Evolutionary conservation across 2,888 invertebrate genomes (phyloP), one percentile per base, ranked within the genome.

Genomic region (Lycia hirtaria): DNA sequence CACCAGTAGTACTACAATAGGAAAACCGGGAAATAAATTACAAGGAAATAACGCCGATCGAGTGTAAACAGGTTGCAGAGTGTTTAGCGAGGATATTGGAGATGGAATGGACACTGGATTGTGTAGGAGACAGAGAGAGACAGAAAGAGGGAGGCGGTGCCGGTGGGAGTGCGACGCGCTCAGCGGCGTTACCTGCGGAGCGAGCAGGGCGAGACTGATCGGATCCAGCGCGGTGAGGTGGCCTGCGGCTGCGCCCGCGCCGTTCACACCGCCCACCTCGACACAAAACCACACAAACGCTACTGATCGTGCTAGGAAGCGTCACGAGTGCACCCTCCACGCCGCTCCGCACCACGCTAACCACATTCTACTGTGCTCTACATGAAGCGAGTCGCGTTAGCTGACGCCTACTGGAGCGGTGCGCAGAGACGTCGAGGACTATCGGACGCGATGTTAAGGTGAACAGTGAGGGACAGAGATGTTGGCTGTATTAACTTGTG

Each of bases 231-330:
- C 93, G 81, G 93, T 83, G 87, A 92, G 92, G 85, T 93, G 93
- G 81, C 92, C 84, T 79, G 92, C 88, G 71, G 92, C 92, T 76
- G 92, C 92, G 75, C 89, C 89, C 80, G 92, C 85, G 81, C 90
- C 90, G 88, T 90, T 88, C 89, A 93, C 83, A 88, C 93, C 93
- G 83, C 93, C 93, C 90, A 93, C 93, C 93, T 93, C 93, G 85
- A 92, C 92, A 93, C 93, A 93, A 86, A 89, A 91, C 88, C 90
- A 91, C 89, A 92, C 88, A 90, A 87, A 90, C 90, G 88, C 88
- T 91, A 91, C 90, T 91, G 83, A 89, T 87, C 87, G 89, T 88
- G 89, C 87, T 83, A 81, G 82, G 78, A 74, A 76, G 78, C 73
- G 51, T 63, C 70, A 62, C 62, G 68, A 72, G 73, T 68, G 67